Base-by-base conservation (phyloP, 2,797 vertebrate genomes). In the Muraenolepis orangiensis region DNA sequence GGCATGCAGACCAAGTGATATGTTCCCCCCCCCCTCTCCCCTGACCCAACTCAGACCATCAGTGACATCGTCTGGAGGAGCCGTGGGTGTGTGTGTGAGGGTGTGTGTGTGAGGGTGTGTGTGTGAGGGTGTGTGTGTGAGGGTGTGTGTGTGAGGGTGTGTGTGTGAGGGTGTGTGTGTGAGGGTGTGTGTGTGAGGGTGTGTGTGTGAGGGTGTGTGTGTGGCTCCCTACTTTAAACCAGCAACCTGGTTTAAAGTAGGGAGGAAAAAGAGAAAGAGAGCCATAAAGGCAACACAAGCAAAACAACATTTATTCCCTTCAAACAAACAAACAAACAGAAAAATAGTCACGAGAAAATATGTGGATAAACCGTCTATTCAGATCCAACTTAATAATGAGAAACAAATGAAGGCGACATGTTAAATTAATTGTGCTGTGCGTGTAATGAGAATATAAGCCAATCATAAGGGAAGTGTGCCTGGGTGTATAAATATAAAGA, bases 161-260 rank as follows among this genome's bases (percentile, higher is more conserved):
- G n/a, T n/a, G n/a, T n/a, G n/a, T n/a, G n/a, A n/a, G n/a, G n/a
- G n/a, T n/a, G n/a, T n/a, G n/a, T n/a, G n/a, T n/a, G n/a, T n/a
- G n/a, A n/a, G n/a, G n/a, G n/a, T n/a, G n/a, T n/a, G n/a, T n/a
- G n/a, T n/a, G n/a, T n/a, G n/a, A n/a, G n/a, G n/a, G n/a, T n/a
- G n/a, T n/a, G n/a, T n/a, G n/a, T n/a, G n/a, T n/a, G n/a, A n/a
- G n/a, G n/a, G n/a, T n/a, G n/a, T n/a, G n/a, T n/a, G 85, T 87
- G 88, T 82, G 84, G 88, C 84, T 87, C 87, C 90, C 86, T 89
- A 91, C 79, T 90, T 90, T 18, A 91, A 91, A 91, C 89, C 88
- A 84, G 89, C 90, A 69, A 91, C 91, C 81, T 90, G 90, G n/a
- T n/a, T n/a, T n/a, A n/a, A 90, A 80, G 84, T 85, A 85, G 85